Conservation (phyloP, 92 coral and sea anemone species). For the Diadumene lineata region DNA sequence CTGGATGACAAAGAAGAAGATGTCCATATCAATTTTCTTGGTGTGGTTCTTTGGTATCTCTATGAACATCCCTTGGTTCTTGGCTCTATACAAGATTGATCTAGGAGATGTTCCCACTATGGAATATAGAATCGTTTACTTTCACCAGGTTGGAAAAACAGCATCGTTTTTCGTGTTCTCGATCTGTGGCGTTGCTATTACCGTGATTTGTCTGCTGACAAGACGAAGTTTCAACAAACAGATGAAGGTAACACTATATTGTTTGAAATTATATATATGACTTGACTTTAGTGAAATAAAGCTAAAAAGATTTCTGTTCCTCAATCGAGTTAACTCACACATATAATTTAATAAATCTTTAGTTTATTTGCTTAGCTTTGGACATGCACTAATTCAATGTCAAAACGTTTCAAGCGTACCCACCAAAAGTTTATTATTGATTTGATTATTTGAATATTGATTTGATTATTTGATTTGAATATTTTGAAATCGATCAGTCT, state of each 20-base stretch:
- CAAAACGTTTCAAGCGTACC: too few relatives aligned
- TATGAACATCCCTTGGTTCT: slow-evolving; percentile 2
- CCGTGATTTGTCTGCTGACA: slow-evolving; percentile 6
- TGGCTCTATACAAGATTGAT: slow-evolving; percentile 1
- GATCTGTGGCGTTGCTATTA: slow-evolving; percentile 7
- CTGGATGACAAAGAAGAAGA: slow-evolving; percentile 14
- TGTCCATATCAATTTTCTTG: neutral
- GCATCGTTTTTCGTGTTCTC: slow-evolving; percentile 4
- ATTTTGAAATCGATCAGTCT: too few relatives aligned
- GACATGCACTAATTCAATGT: too few relatives aligned
- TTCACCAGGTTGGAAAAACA: slow-evolving; percentile 13
- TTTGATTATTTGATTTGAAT: too few relatives aligned
- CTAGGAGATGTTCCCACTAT: slow-evolving; percentile 31
- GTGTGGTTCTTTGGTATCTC: slow-evolving; percentile 17
- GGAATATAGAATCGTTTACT: slow-evolving; percentile 26
- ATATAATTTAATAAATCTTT: too few relatives aligned
- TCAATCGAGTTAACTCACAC: too few relatives aligned
- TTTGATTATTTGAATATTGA: too few relatives aligned
- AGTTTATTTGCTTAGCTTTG: too few relatives aligned
- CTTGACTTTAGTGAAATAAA: too few relatives aligned
- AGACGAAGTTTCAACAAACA: slow-evolving; percentile 11
- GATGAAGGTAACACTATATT: slow-evolving; percentile 11
- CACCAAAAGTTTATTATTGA: too few relatives aligned
- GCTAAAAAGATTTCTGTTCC: too few relatives aligned
- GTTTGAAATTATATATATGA: too few relatives aligned